phyloP scores from a whole-genome alignment of 1,140 invertebrate species.

The Drosophila saltans region DNA sequence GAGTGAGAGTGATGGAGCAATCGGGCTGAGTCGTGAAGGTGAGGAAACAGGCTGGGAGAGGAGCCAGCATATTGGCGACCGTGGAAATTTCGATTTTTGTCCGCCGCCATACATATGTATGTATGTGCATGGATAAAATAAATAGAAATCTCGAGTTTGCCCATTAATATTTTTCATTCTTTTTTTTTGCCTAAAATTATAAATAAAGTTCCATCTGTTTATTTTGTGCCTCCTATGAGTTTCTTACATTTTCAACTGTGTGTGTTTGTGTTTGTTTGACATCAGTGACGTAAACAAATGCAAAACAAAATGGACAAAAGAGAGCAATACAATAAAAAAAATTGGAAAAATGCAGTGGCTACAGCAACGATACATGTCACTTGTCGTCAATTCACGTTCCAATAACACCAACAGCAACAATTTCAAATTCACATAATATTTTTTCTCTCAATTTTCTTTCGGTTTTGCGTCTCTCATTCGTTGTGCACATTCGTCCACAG shows the following conservation, averaged over 20 bases:
- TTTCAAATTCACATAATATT: constrained; percentile 40
- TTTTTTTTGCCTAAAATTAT: constrained; percentile 33
- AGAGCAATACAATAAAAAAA: constrained; percentile 16
- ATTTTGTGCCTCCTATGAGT: constrained; percentile 34
- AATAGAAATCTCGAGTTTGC: constrained; percentile 25
- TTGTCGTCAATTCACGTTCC: constrained; percentile 61
- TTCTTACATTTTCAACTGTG: constrained; percentile 51
- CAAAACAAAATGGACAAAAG: constrained; percentile 24
- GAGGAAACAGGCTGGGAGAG: not conserved
- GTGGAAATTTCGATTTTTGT: constrained; percentile 76
- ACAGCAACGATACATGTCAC: not conserved
- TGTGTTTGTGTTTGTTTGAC: constrained; percentile 29
- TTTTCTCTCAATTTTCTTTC: constrained; percentile 38
- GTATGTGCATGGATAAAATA: constrained; percentile 32
- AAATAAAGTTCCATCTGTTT: constrained; percentile 34
- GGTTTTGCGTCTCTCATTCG: constrained; percentile 65
- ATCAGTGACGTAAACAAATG: constrained; percentile 73
- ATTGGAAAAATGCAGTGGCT: constrained; percentile 41
- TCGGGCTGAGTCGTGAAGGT: not conserved
- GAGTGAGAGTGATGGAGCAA: constrained; percentile 3
- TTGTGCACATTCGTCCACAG: constrained; percentile 44
- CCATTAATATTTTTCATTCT: constrained; percentile 29
- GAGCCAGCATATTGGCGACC: constrained; percentile 37
- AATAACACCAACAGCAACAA: constrained; percentile 45
- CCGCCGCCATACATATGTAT: constrained; percentile 23